Evolutionary conservation across 2,888 invertebrate genomes (phyloP).

Genomic region (Hirtodrosophila confusa): DNA sequence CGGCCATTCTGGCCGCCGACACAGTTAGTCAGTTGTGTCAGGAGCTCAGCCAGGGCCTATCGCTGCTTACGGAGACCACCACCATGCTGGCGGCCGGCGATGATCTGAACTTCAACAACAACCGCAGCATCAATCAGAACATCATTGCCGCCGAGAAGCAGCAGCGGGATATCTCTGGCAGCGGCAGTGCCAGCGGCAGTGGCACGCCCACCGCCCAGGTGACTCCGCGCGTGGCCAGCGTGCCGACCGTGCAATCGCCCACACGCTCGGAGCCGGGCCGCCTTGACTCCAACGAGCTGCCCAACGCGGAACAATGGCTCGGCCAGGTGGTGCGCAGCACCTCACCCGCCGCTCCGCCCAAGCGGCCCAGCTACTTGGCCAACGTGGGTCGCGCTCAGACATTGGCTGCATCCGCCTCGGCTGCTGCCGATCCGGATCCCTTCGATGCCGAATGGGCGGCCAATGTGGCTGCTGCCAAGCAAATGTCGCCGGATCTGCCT

Average conservation of each 20-base stretch:
- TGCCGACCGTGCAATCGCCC: slow-evolving; percentile 82
- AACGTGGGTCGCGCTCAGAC: slow-evolving; percentile 87
- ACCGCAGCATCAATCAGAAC: slow-evolving; percentile 86
- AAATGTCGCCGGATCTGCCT: slow-evolving; percentile 85
- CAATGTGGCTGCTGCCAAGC: slow-evolving; percentile 82
- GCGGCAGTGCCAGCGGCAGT: slow-evolving; percentile 36
- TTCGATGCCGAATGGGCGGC: slow-evolving; percentile 94
- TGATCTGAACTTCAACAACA: slow-evolving; percentile 86
- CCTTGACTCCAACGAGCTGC: slow-evolving; percentile 85
- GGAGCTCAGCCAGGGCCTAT: slow-evolving; percentile 89
- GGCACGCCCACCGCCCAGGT: slow-evolving; percentile 82
- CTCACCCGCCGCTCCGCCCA: slow-evolving; percentile 85
- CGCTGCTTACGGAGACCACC: slow-evolving; percentile 87
- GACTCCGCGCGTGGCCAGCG: slow-evolving; percentile 87
- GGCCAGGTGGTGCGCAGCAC: slow-evolving; percentile 88
- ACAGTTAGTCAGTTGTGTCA: slow-evolving; percentile 90
- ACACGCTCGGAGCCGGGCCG: slow-evolving; percentile 56
- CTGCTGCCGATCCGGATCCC: slow-evolving; percentile 86
- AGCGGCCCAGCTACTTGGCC: slow-evolving; percentile 85
- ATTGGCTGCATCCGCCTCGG: slow-evolving; percentile 83
- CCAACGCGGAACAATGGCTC: slow-evolving; percentile 93
- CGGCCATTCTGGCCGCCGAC: slow-evolving; percentile 80
- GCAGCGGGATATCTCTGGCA: slow-evolving; percentile 62
- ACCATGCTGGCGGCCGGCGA: slow-evolving; percentile 82
- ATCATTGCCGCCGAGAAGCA: slow-evolving; percentile 83